phyloP scores from a whole-genome alignment of 2,797 vertebrate genomes.

The Artibeus lituratus region DNA sequence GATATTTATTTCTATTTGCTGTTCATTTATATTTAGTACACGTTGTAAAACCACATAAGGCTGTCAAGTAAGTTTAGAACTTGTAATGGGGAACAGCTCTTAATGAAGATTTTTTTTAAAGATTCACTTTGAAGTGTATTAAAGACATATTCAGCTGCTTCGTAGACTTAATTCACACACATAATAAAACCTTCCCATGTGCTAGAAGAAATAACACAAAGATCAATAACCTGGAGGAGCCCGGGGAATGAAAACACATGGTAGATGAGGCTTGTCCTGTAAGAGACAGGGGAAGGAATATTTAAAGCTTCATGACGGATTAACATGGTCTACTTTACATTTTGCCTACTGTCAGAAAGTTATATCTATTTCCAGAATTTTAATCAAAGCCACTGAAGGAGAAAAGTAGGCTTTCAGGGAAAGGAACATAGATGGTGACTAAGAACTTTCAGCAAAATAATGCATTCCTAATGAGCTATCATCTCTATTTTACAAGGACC shows the following conservation, averaged over 20 bases:
- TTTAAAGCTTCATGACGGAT: slow-evolving; percentile 49
- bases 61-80: slow-evolving; percentile 52
- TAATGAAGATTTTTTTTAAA: slow-evolving; percentile 39
- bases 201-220: slow-evolving; percentile 57
- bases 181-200: slow-evolving; percentile 57
- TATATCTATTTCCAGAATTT: slow-evolving; percentile 43
- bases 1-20: slow-evolving; percentile 74
- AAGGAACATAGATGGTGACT: slow-evolving; percentile 11
- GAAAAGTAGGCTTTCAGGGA: slow-evolving; percentile 52
- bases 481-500: background rate
- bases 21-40: slow-evolving; percentile 62
- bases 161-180: slow-evolving; percentile 49
- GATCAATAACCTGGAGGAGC: slow-evolving; percentile 56
- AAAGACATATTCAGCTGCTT: slow-evolving; percentile 42
- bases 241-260: slow-evolving; percentile 7
- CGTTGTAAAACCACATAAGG: slow-evolving; percentile 54
- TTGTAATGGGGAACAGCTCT: slow-evolving; percentile 47
- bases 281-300: slow-evolving; percentile 49
- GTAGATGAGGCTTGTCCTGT: slow-evolving; percentile 15
- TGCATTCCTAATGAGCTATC: background rate
- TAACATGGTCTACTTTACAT: background rate
- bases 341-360: slow-evolving; percentile 17
- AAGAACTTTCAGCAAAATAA: slow-evolving; percentile 8
- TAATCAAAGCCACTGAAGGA: slow-evolving; percentile 56
- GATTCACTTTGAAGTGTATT: slow-evolving; percentile 56